These are phyloP conservation scores for Rhombomys opimus DNA, from an alignment of 2,113 vertebrate genomes.

Conservation along the genomic window DNA sequence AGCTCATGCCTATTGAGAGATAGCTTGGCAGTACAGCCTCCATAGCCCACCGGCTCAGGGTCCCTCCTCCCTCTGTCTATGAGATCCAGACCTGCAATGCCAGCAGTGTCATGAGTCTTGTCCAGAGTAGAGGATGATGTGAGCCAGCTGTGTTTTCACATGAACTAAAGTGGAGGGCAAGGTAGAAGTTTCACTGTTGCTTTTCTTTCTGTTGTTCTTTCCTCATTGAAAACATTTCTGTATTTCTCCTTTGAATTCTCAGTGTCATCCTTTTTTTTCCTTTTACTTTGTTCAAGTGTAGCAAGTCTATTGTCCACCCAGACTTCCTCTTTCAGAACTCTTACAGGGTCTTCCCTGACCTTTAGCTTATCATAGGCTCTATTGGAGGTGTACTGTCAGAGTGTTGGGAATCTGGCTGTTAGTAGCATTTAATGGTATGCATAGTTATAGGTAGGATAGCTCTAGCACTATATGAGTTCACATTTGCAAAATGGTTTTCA, in stretches of 20 bases:
- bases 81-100: neutral
- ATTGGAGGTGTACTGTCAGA: neutral
- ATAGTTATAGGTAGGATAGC: neutral
- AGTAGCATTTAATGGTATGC: neutral
- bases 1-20: neutral
- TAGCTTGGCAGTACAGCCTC: neutral
- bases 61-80: neutral
- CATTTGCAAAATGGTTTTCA: neutral
- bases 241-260: neutral
- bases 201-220: constrained; percentile 33
- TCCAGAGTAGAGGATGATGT: neutral
- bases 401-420: neutral
- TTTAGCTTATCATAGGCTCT: neutral
- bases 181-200: neutral
- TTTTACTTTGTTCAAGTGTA: neutral
- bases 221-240: neutral
- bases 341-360: neutral
- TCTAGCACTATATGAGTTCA: neutral
- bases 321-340: neutral
- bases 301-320: neutral
- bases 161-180: neutral
- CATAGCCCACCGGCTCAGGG: neutral
- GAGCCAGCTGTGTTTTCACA: neutral
- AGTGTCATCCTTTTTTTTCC: neutral
- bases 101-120: neutral